Evolutionary conservation across 2,797 vertebrate genomes (phyloP).

Genomic region (Periparus ater): DNA sequence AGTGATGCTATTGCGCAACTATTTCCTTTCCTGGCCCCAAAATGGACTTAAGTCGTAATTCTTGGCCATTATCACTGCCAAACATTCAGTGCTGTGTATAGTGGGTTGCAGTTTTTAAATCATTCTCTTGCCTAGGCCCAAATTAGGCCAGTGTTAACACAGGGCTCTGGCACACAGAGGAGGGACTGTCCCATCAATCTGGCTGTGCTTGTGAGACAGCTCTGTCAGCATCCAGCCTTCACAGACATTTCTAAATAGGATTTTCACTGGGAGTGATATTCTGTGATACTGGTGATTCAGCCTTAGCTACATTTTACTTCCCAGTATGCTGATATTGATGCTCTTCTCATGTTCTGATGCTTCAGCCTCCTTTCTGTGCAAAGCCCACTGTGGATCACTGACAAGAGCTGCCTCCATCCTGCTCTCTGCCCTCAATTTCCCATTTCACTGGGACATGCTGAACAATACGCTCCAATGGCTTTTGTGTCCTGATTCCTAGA

Average conservation of each 20-base stretch:
- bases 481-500: slow-evolving; percentile 46
- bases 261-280: background rate
- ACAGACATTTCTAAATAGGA: background rate
- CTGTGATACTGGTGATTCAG: background rate
- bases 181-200: background rate
- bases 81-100: background rate
- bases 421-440: background rate
- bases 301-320: background rate
- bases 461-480: background rate
- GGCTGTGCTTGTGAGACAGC: background rate
- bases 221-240: background rate
- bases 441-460: background rate
- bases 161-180: background rate
- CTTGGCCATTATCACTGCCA: slow-evolving; percentile 34
- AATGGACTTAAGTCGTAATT: slow-evolving; percentile 30
- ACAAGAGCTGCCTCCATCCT: background rate
- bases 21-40: slow-evolving; percentile 42
- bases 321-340: background rate
- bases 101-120: background rate
- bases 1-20: slow-evolving; percentile 45
- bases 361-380: background rate
- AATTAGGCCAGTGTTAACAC: background rate
- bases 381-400: background rate
- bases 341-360: background rate
- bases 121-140: background rate